Evolutionary conservation across 2,113 vertebrate species (phyloP).

Genomic region (Rhynchomys soricoides): DNA sequence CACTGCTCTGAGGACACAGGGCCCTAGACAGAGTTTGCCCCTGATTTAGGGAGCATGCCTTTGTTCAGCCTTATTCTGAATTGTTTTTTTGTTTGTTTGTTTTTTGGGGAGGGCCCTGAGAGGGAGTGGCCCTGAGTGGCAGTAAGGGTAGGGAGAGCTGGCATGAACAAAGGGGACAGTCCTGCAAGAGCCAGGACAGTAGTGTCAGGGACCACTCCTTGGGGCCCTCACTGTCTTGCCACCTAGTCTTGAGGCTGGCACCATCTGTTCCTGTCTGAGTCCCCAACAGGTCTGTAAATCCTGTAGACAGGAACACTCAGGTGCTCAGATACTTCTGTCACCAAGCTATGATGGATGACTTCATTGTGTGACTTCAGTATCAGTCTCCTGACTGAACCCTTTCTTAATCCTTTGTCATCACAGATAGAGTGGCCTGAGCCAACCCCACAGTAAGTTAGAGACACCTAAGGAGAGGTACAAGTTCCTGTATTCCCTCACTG

Average conservation of each 20-base stretch:
- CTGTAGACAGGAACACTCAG: neutral
- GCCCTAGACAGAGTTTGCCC: neutral
- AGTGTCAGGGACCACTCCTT: neutral
- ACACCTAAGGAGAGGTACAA: neutral
- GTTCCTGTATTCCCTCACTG: neutral
- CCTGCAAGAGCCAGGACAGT: neutral
- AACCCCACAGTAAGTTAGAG: neutral
- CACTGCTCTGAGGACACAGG: neutral
- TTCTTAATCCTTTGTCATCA: neutral
- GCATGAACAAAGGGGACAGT: neutral
- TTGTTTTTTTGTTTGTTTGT: no score
- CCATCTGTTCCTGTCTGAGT: neutral
- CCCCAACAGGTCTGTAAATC: neutral
- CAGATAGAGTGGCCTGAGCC: neutral
- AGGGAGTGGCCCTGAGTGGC: no score
- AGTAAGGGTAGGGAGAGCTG: neutral
- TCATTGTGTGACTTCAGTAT: neutral
- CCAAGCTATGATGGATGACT: neutral
- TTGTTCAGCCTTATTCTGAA: neutral
- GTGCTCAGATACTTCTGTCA: fast-evolving
- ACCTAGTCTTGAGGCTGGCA: neutral
- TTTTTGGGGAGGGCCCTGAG: no score
- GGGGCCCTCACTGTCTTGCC: neutral
- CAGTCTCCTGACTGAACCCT: neutral
- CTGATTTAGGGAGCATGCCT: neutral